Evolutionary conservation across 2,797 vertebrate species (phyloP).

Genomic region (Otus scops): DNA sequence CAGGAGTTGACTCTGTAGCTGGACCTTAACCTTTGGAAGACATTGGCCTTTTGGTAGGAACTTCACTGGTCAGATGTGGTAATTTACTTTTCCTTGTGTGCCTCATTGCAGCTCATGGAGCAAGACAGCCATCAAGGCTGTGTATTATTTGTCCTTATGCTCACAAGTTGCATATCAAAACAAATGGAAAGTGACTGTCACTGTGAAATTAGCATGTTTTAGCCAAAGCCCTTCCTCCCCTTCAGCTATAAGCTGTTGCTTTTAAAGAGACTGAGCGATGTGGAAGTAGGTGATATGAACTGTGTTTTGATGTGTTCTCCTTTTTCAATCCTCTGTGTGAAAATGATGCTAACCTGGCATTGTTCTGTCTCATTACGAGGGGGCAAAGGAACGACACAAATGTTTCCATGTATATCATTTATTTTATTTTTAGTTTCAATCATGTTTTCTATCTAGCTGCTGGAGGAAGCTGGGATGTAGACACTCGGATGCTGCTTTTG

Average conservation of each 20-base stretch:
- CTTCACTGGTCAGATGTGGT: background rate
- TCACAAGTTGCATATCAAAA: background rate
- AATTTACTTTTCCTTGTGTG: background rate
- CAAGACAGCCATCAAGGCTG: background rate
- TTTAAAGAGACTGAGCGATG: background rate
- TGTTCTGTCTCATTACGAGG: conserved; percentile 20
- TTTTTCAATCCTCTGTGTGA: background rate
- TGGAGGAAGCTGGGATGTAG: background rate
- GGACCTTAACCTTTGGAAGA: background rate
- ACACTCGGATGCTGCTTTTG: background rate
- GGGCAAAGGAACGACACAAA: background rate
- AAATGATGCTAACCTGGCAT: background rate
- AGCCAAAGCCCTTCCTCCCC: background rate
- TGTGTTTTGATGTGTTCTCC: background rate
- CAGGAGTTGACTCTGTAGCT: background rate
- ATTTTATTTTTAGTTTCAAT: conserved; percentile 1
- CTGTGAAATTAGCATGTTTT: background rate
- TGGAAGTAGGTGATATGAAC: background rate
- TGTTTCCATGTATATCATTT: background rate
- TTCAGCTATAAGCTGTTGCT: background rate
- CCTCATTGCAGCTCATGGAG: background rate
- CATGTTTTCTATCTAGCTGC: background rate
- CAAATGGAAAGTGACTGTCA: background rate
- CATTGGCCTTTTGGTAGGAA: background rate
- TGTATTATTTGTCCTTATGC: background rate